phyloP scores from a whole-genome alignment of 2,888 invertebrate species.

The Cantharis nigra region DNA sequence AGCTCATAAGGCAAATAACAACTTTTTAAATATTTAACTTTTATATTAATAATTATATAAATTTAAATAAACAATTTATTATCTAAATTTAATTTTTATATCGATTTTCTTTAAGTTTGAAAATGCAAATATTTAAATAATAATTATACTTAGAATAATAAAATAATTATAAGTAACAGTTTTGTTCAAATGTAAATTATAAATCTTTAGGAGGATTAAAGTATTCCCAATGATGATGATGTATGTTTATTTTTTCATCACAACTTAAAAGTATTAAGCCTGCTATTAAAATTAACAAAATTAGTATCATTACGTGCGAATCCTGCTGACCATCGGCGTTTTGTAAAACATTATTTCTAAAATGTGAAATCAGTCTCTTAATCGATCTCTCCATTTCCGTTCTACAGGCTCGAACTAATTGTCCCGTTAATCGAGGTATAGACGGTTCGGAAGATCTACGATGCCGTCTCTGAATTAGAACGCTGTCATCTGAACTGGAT shows the following conservation, averaged over 20 bases:
- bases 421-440: slow-evolving; percentile 71
- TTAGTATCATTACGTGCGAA: slow-evolving; percentile 75
- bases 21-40: background rate
- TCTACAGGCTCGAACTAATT: slow-evolving; percentile 72
- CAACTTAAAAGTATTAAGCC: slow-evolving; percentile 77
- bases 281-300: slow-evolving; percentile 77
- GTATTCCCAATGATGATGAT: slow-evolving; percentile 87
- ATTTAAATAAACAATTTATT: background rate
- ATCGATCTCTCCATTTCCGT: slow-evolving; percentile 67
- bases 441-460: slow-evolving; percentile 63
- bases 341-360: slow-evolving; percentile 64
- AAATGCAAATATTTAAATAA: background rate
- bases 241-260: slow-evolving; percentile 68
- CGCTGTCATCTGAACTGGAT: slow-evolving; percentile 45
- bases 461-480: slow-evolving; percentile 35
- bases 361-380: slow-evolving; percentile 69
- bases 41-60: background rate
- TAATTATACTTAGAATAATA: background rate
- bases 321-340: slow-evolving; percentile 72
- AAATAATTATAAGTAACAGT: background rate
- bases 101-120: background rate
- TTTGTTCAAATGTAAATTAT: slow-evolving; percentile 33
- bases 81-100: slow-evolving; percentile 5
- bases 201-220: slow-evolving; percentile 77
- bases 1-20: background rate